These are phyloP conservation scores for Phytoseiulus persimilis DNA, from an alignment of 2,888 invertebrate species.

Conservation along the genomic window DNA sequence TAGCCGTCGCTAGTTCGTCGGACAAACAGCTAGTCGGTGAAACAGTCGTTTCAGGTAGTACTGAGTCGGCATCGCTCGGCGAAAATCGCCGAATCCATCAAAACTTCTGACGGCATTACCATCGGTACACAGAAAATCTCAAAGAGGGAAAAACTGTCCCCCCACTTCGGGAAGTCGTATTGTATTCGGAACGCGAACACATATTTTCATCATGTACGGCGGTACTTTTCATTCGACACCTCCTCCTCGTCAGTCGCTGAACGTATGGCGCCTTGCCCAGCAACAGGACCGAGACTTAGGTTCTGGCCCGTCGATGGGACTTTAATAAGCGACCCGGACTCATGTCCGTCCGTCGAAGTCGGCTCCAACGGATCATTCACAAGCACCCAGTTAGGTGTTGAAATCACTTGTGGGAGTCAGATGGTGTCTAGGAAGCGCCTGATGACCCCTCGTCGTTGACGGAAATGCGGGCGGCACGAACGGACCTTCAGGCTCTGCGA, in stretches of 20 bases:
- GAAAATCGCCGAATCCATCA: neutral
- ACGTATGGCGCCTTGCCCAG: too few relatives aligned
- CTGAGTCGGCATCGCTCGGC: neutral
- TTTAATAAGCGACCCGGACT: neutral
- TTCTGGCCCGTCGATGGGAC: neutral
- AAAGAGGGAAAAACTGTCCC: neutral
- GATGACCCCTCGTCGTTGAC: neutral
- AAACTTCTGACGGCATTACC: neutral
- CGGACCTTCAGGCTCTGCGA: neutral
- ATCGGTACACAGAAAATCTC: neutral
- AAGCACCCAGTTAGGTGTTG: neutral
- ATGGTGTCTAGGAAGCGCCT: neutral
- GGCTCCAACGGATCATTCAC: neutral
- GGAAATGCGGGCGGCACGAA: neutral
- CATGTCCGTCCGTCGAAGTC: neutral
- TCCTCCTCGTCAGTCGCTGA: neutral
- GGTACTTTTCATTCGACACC: neutral
- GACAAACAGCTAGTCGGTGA: neutral
- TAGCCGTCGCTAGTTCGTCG: neutral
- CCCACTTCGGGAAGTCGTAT: neutral
- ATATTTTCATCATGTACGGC: too few relatives aligned
- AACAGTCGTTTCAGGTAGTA: neutral
- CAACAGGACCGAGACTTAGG: too few relatives aligned
- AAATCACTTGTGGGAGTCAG: constrained; percentile 5
- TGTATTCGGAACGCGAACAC: neutral